phyloP scores from a whole-genome alignment of 2,888 invertebrate species.

The Celastrina argiolus region DNA sequence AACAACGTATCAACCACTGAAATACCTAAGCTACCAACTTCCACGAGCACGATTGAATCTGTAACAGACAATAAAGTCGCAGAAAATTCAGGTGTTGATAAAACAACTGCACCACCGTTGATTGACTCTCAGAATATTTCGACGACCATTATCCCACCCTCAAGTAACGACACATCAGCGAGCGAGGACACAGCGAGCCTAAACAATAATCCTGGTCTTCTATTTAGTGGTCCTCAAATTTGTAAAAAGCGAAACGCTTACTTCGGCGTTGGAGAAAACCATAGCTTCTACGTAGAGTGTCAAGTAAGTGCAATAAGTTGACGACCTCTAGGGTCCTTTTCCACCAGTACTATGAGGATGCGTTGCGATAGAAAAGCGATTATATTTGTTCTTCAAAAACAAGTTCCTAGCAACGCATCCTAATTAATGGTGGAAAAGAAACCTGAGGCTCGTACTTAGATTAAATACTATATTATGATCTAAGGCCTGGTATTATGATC shows the following conservation, averaged over 20 bases:
- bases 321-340: too few relatives aligned
- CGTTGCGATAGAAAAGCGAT: too few relatives aligned
- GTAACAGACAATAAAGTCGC: too few relatives aligned
- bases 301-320: not conserved
- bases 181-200: not conserved
- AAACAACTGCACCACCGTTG: not conserved
- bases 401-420: too few relatives aligned
- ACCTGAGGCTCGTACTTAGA: too few relatives aligned
- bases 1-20: not conserved
- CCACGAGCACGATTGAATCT: not conserved
- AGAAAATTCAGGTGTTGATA: not conserved
- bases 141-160: too few relatives aligned
- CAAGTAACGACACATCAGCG: not conserved
- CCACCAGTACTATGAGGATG: too few relatives aligned
- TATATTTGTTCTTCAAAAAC: too few relatives aligned
- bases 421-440: too few relatives aligned
- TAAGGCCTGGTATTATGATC: too few relatives aligned
- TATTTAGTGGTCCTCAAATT: slow-evolving; percentile 4
- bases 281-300: slow-evolving; percentile 16
- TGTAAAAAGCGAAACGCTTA: not conserved
- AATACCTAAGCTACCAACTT: not conserved
- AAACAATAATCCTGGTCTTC: not conserved
- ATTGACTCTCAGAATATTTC: not conserved
- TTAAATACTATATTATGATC: too few relatives aligned
- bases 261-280: slow-evolving; percentile 12